A percentile compares a stretch with the other conserved stretches of the same genome.
These are phyloP conservation scores for Calycopis cecrops DNA, from an alignment of 1,140 invertebrate genomes.

Conservation along the genomic window DNA sequence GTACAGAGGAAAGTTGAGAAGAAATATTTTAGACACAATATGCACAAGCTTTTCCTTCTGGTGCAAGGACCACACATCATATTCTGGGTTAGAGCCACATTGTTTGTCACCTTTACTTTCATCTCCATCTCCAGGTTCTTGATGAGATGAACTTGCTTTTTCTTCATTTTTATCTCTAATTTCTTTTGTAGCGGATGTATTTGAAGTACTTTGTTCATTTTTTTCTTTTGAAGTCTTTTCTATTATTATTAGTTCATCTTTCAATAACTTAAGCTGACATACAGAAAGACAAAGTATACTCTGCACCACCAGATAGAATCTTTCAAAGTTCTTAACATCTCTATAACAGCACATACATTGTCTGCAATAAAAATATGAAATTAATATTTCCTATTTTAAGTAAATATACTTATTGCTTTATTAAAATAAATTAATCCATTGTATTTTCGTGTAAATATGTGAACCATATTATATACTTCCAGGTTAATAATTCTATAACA, in stretches of 20 bases:
- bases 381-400: slow-evolving; percentile 16
- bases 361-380: slow-evolving; percentile 69
- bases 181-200: slow-evolving; percentile 25
- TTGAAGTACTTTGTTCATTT: slow-evolving; percentile 24
- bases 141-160: slow-evolving; percentile 25
- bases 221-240: slow-evolving; percentile 24
- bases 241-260: slow-evolving; percentile 74
- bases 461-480: not conserved
- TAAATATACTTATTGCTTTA: not conserved
- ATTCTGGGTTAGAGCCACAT: slow-evolving; percentile 35
- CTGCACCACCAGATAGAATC: slow-evolving; percentile 90
- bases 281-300: slow-evolving; percentile 85
- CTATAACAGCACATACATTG: slow-evolving; percentile 96
- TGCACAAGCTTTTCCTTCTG: slow-evolving; percentile 87
- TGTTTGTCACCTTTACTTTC: slow-evolving; percentile 34
- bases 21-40: slow-evolving; percentile 87
- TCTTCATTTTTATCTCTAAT: slow-evolving; percentile 20
- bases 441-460: not conserved
- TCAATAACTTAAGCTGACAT: slow-evolving; percentile 83
- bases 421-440: not conserved
- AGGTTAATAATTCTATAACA: slow-evolving; percentile 9
- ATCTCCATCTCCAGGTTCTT: slow-evolving; percentile 24
- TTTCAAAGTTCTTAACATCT: slow-evolving; percentile 92
- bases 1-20: slow-evolving; percentile 92
- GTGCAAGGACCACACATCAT: slow-evolving; percentile 80